Evolutionary conservation across 2,888 invertebrate species (phyloP).

Genomic region (Polyommatus iphigenia): DNA sequence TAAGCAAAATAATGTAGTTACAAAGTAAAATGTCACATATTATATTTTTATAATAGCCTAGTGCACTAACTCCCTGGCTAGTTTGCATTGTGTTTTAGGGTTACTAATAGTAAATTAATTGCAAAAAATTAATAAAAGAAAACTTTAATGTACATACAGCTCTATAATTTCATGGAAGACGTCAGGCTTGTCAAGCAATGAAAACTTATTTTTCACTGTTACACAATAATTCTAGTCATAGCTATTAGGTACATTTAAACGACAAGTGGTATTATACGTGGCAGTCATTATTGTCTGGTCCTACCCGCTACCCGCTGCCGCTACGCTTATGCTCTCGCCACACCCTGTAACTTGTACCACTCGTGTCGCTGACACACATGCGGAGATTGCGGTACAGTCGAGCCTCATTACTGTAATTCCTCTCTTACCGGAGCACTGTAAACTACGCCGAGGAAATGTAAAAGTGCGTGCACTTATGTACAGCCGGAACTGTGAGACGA

Average conservation of each 20-base stretch:
- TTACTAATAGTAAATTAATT: no score
- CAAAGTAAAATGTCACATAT: no score
- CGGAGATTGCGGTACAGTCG: constrained; percentile 33
- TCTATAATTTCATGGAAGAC: no score
- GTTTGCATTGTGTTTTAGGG: neutral
- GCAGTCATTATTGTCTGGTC: neutral
- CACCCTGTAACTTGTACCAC: neutral
- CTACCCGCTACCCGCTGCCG: neutral
- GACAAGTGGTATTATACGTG: no score
- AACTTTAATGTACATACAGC: no score
- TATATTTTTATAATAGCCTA: no score
- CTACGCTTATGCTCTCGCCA: neutral
- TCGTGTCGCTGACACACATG: constrained; percentile 8
- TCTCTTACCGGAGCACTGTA: neutral
- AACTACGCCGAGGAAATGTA: neutral
- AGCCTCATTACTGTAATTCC: constrained; percentile 17
- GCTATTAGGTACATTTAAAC: no score
- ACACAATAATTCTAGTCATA: no score
- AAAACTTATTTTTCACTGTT: no score
- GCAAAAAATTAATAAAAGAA: no score
- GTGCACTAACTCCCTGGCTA: neutral
- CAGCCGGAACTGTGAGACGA: neutral
- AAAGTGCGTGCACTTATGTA: neutral
- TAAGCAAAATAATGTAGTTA: no score
- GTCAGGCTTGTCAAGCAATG: no score